Percentiles rank a stretch among this genome's conserved stretches.
phyloP scores from a whole-genome alignment of 2,113 vertebrate genomes.

The Anseranas semipalmata region DNA sequence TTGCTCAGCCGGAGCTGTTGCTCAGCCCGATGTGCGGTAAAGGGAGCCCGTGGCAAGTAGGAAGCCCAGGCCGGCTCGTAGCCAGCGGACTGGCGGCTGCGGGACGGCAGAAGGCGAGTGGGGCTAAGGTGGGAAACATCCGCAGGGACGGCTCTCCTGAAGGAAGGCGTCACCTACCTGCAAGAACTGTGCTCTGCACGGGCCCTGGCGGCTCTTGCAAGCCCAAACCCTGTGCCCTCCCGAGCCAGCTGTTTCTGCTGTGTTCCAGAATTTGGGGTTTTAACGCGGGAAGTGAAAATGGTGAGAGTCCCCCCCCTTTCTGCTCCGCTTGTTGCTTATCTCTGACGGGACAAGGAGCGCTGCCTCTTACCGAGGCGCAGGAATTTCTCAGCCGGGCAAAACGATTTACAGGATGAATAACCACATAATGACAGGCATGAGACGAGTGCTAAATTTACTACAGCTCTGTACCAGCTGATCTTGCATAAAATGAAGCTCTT shows the following conservation, averaged over 20 bases:
- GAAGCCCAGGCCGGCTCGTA: too few relatives aligned
- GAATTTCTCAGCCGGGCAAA: neutral
- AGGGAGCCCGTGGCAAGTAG: too few relatives aligned
- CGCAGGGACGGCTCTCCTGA: neutral
- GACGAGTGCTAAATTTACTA: conserved; percentile 50
- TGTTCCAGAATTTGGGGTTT: neutral
- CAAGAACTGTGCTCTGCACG: neutral
- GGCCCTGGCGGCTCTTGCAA: neutral
- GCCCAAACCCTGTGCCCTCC: neutral
- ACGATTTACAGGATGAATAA: conserved; percentile 22
- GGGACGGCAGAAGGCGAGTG: neutral
- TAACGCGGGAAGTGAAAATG: neutral
- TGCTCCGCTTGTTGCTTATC: neutral
- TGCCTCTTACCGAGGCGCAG: neutral
- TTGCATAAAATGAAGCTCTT: neutral
- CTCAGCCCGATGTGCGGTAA: neutral
- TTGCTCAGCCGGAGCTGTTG: neutral
- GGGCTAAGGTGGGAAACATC: neutral
- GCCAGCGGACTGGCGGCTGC: neutral
- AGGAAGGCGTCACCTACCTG: neutral
- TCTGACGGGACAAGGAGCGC: neutral
- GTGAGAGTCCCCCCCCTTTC: neutral
- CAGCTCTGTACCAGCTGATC: neutral
- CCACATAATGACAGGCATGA: neutral
- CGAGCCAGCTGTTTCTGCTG: neutral